Evolutionary conservation across 2,797 vertebrate genomes (phyloP).

Genomic region (Myotis findleyi): DNA sequence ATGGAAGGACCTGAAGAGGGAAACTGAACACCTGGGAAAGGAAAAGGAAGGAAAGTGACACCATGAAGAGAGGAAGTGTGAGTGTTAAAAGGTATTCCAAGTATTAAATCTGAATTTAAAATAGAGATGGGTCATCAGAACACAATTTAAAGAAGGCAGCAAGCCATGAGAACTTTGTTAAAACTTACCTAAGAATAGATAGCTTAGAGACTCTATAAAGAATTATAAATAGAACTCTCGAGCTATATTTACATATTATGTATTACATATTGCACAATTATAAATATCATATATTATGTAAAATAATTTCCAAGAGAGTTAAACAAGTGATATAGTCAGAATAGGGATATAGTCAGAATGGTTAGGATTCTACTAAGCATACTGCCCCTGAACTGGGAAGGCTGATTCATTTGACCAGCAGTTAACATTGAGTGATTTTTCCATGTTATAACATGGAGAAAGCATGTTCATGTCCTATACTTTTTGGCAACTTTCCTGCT

Average conservation of each 20-base stretch:
- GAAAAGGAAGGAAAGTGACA: conserved; percentile 69
- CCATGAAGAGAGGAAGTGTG: conserved; percentile 52
- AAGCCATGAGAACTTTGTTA: not conserved
- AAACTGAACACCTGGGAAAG: conserved; percentile 56
- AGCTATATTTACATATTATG: not conserved
- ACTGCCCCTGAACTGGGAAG: not conserved
- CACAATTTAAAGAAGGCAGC: conserved; percentile 13
- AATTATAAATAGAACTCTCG: not conserved
- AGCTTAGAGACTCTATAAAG: not conserved
- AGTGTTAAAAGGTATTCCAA: conserved; percentile 31
- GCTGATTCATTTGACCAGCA: not conserved
- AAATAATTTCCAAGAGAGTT: not conserved
- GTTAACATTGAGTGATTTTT: not conserved
- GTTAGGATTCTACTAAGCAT: not conserved
- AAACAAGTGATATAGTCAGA: not conserved
- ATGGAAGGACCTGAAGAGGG: not conserved
- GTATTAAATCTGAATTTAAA: conserved; percentile 63
- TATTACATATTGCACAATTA: not conserved
- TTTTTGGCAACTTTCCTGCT: not conserved
- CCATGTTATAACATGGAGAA: not conserved
- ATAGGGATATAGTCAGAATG: not conserved
- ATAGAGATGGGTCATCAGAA: conserved; percentile 54
- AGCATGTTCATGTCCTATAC: fast-evolving
- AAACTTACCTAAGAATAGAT: not conserved
- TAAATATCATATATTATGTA: not conserved